phyloP scores from a whole-genome alignment of 1,140 invertebrate species.

The Oedothorax gibbosus region DNA sequence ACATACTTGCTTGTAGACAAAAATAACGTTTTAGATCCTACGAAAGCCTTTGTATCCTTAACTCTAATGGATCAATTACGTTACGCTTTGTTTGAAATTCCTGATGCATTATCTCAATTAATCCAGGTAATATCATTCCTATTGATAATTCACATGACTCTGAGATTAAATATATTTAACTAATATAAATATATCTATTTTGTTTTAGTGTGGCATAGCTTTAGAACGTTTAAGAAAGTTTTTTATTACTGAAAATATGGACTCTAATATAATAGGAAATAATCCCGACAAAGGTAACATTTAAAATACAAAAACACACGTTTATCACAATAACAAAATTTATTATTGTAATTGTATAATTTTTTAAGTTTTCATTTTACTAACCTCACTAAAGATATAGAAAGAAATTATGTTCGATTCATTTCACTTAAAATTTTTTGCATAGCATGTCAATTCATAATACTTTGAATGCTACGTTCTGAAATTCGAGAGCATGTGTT shows the following conservation, averaged over 20 bases:
- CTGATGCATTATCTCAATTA: constrained; percentile 28
- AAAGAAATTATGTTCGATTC: too few relatives aligned
- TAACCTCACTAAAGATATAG: too few relatives aligned
- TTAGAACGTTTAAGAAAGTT: constrained; percentile 26
- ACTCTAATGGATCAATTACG: constrained; percentile 61
- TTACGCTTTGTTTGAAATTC: constrained; percentile 56
- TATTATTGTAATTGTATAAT: too few relatives aligned
- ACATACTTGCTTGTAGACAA: constrained; percentile 60
- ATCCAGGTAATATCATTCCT: constrained; percentile 24
- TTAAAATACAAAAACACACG: background rate
- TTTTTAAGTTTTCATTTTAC: too few relatives aligned
- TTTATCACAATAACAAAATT: background rate
- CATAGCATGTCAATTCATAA: too few relatives aligned
- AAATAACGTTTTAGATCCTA: constrained; percentile 64
- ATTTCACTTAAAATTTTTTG: too few relatives aligned
- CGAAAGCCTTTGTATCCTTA: constrained; percentile 61
- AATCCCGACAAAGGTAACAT: constrained; percentile 21
- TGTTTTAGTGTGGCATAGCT: constrained; percentile 4
- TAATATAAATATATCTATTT: background rate
- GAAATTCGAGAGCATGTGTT: too few relatives aligned
- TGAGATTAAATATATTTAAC: background rate
- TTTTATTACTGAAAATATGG: constrained; percentile 25
- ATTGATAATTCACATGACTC: background rate
- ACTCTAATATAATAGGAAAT: constrained; percentile 1
- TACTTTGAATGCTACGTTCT: too few relatives aligned